Evolutionary conservation across 1,140 invertebrate species (phyloP), one percentile per base, ranked within the genome.

Genomic region (silkworm (Bombyx mori)): DNA sequence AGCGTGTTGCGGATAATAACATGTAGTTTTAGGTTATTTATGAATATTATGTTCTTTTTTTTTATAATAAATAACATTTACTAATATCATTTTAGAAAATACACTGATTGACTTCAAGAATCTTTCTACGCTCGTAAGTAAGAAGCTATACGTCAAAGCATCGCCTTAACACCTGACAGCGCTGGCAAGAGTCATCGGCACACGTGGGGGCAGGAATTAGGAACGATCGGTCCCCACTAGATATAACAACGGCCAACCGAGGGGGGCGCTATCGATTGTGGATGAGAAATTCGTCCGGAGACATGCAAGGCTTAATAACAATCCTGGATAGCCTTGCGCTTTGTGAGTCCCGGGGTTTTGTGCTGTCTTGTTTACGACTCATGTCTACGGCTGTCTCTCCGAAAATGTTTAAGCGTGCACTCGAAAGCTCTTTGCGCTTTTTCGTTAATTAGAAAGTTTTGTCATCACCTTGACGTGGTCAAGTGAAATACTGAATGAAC

Each of bases 251-350:
- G 65, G 51, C 56, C 58, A 61, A 68, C 68, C 59, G 46, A 42
- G 64, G 70, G 75, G 71, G 72, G 57, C 56, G 66, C 68, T 84
- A 84, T 82, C 79, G 81, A 84, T 84, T 84, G 79, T 74, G 71
- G 76, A 82, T 84, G 79, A 84, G 79, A 66, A 80, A 82, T 73
- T 75, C 76, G 79, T 80, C 79, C 77, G 66, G 81, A 84, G 81
- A 84, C 79, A 80, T 83, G 78, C 80, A 75, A 78, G 70, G 73
- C 75, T 80, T 84, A 82, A 82, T 81, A 79, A 77, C 78, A 77
- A 57, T 62, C 54, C 52, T 44, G 46, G 60, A 61, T 62, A 62
- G 54, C 60, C 60, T 58, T 45, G 56, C 60, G 56, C 48, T 61
- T 56, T 45, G 52, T 48, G 50, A 42, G 45, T 46, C 26, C 22